Evolutionary conservation across 2,888 invertebrate species (phyloP), one percentile per base, ranked within the genome.

Genomic region (Tiphia femorata): DNA sequence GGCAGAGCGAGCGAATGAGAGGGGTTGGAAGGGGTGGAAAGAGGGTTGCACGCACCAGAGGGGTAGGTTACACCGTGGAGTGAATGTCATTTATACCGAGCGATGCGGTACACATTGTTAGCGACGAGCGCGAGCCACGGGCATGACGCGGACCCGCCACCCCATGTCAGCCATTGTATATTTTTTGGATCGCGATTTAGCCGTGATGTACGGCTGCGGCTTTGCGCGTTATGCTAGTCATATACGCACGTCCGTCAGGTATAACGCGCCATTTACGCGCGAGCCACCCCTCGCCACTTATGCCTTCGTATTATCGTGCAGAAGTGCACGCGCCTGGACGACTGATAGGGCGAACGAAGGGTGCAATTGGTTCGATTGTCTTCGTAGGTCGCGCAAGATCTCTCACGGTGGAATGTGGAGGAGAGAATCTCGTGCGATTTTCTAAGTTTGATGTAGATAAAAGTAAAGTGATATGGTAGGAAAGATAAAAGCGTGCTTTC

Each of bases 141-240:
- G 55, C 69, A 68, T 70, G 75, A 70, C 68, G 67, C 64, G 67
- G 65, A n/a, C n/a, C 61, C 67, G 63, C 65, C 72, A 70, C 68
- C 71, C 72, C 75, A 12, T 79, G 78, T 80, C 79, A 75, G 75
- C 65, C 68, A 77, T 81, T 81, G 81, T 81, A 81, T 81, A 80
- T 80, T 81, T 81, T 82, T 82, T 81, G 79, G 80, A 80, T 81
- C 80, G 78, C 78, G 77, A 81, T 81, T 77, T 79, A 81, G 78
- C 71, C 72, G 76, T 81, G 81, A 81, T 81, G 77, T 80, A 80
- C 75, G 76, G 73, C 64, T 71, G 71, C 59, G 69, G 69, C 72
- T 69, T 70, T 68, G 43, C 70, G 49, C 69, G 73, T 73, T 75
- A 75, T 62, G 66, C 63, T 64, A 60, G 63, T 67, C 69, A 62